Conservation (phyloP, 2,797 vertebrate genomes). For the Ptychobarbus kaznakovi region DNA sequence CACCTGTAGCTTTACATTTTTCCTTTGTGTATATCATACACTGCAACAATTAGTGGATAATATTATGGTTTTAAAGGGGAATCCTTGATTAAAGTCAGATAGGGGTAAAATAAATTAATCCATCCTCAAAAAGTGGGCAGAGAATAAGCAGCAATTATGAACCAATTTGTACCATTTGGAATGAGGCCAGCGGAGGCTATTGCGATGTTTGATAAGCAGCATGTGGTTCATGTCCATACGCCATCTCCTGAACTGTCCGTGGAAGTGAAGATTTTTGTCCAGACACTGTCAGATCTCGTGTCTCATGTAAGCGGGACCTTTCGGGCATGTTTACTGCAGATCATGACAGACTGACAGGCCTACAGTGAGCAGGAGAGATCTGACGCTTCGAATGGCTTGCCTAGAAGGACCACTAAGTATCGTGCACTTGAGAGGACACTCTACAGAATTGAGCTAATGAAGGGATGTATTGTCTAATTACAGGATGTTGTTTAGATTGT, state of each 20-base stretch:
- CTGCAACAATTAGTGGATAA: neutral
- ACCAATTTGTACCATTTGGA: conserved; percentile 24
- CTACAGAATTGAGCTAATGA: conserved; percentile 53
- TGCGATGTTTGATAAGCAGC: conserved; percentile 36
- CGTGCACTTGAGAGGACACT: conserved; percentile 8
- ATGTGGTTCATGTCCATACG: conserved; percentile 30
- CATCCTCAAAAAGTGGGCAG: neutral
- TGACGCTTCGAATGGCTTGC: conserved; percentile 22
- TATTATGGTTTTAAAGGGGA: neutral
- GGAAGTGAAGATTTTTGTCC: conserved; percentile 29
- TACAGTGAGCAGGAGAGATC: conserved; percentile 32
- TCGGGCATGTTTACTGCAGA: conserved; percentile 30
- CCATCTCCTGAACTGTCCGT: conserved; percentile 21
- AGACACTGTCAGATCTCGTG: conserved; percentile 36
- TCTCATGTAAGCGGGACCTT: conserved; percentile 7
- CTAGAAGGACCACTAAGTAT: conserved; percentile 38
- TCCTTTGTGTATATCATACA: neutral
- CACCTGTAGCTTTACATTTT: conserved; percentile 16
- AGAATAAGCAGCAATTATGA: conserved; percentile 18
- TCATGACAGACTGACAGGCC: conserved; percentile 36
- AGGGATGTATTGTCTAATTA: conserved; percentile 52
- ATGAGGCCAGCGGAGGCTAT: conserved; percentile 5
- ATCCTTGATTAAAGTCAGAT: neutral
- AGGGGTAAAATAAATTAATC: neutral
- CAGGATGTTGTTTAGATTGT: conserved; percentile 37